Evolutionary conservation across 2,888 invertebrate genomes (phyloP).

Genomic region (Scotopteryx bipunctaria): DNA sequence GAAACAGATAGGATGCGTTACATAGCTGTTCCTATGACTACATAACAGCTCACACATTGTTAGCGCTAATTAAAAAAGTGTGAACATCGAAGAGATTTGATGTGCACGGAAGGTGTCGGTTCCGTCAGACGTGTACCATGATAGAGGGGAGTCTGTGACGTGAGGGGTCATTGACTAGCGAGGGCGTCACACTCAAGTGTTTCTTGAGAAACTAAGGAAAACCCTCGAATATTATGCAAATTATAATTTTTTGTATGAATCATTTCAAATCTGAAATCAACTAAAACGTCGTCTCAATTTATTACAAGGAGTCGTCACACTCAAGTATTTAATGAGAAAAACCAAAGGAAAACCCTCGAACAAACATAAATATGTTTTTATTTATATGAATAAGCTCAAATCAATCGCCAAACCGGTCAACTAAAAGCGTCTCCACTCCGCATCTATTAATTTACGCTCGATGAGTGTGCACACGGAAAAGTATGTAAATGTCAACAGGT

Average conservation of each 20-base stretch:
- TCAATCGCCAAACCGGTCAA: slow-evolving; percentile 30
- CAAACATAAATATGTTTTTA: slow-evolving; percentile 32
- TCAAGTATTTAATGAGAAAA: slow-evolving; percentile 46
- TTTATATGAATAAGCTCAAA: slow-evolving; percentile 47
- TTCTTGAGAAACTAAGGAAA: too few species aligned
- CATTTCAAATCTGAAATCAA: too few species aligned
- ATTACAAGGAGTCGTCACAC: too few species aligned
- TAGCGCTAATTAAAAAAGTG: slow-evolving; percentile 52
- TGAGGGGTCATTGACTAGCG: slow-evolving; percentile 58
- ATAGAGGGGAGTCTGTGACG: slow-evolving; percentile 42
- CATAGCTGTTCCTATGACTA: slow-evolving; percentile 42
- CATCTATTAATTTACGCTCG: slow-evolving; percentile 19
- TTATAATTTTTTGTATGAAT: too few species aligned
- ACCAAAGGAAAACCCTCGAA: slow-evolving; percentile 47
- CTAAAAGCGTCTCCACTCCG: slow-evolving; percentile 19
- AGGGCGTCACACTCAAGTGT: slow-evolving; percentile 42
- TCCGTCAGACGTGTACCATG: slow-evolving; percentile 29
- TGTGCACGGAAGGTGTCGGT: slow-evolving; percentile 42
- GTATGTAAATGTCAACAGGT: slow-evolving; percentile 23
- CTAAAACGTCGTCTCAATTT: too few species aligned
- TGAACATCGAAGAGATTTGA: slow-evolving; percentile 46
- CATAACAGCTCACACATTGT: slow-evolving; percentile 46
- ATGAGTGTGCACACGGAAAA: slow-evolving; percentile 32
- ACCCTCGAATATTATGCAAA: slow-evolving; percentile 40
- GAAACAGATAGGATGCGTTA: slow-evolving; percentile 6